Base-by-base conservation (phyloP, 1,140 invertebrate genomes). In the Tribolium madens region DNA sequence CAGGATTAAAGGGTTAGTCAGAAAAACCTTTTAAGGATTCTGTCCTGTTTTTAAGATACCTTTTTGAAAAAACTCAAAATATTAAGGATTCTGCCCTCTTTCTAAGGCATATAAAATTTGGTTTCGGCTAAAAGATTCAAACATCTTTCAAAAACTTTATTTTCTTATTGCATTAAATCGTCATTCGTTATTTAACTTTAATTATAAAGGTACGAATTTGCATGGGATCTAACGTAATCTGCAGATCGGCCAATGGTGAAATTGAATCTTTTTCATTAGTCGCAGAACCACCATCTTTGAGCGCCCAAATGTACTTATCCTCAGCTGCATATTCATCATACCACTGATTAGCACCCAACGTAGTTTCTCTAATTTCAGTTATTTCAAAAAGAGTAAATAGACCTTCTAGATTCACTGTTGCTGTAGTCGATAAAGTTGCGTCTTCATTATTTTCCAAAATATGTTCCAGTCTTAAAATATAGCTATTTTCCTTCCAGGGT, bases 381-480 rank as follows among this genome's bases (percentile, higher is more conserved):
- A 82, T 75, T n/a, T 80, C 77, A 26, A 81, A 81, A 13, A 53
- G 17, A 10, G 70, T 71, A 42, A 82, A 82, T 7, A 82, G 33
- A 17, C 78, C 79, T 80, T 82, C 36, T 52, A 92, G 73, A 82
- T 89, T 87, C 15, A 91, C 84, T 70, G 85, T 88, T 0, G 89
- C 90, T 0, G 89, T 87, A 52, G 88, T 81, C 14, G 91, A 92
- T 13, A 89, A 79, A 18, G 85, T 76, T 0, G 82, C 77, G 71
- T 94, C 90, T 82, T 96, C 93, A 3, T 87, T 86, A 13, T 88
- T 89, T 84, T 97, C 95, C 79, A 94, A 91, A 69, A 96, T 90
- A 84, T 98, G 95, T 83, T 98, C 97, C 3, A 98, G 86, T 50
- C 97, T 88, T 0, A 98, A 78, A 5, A 98, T 87, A 6, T 94